Evolutionary conservation across 92 coral and sea anemone genomes (phyloP), one percentile per base, ranked within the genome.

Genomic region (Porites divaricata): DNA sequence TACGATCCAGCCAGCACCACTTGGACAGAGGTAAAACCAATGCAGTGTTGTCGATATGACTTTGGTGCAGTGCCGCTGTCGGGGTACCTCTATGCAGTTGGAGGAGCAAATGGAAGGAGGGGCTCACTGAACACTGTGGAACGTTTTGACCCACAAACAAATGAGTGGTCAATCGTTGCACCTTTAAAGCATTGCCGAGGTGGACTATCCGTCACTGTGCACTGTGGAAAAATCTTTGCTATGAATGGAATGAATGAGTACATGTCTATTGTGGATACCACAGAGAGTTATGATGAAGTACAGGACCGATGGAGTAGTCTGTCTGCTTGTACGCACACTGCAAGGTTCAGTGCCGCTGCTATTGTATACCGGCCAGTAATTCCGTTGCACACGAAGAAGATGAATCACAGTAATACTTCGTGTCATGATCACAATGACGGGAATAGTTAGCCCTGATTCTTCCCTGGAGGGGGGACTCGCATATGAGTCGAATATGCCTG

Each of bases 161-260:
- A 93, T 58, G 88, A 80, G 20, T 97, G 99, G 99, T 85, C 98
- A 10, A 88, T 87, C 74, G 91, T 97, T 58, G 95, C 99, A 1
- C 74, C 98, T 67, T 90, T 97, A 83, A 95, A 91, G 85, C 95
- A 92, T 59, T 95, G 98, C 74, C 76, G 99, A 41, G 99, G 99
- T 15, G 99, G 99, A 10, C 94, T 91, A 41, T 95, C 98, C 0
- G 95, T 94, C 22, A 90, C 99, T 7, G 97, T 97, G 23, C 94
- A 89, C 54, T 95, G 95, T 76, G 99, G 99, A 75, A 97, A 97
- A 87, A 97, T 97, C 56, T 97, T 95, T 86, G 99, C 98, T 9
- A 91, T 97, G 41, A 97, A 97, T 74, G 99, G 99, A 54, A 97
- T 97, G 99, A 97, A 92, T 67, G 98, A 95, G 81, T 97, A 95